phyloP scores from a whole-genome alignment of 2,888 invertebrate genomes.

The Gandaritis pyraliata region DNA sequence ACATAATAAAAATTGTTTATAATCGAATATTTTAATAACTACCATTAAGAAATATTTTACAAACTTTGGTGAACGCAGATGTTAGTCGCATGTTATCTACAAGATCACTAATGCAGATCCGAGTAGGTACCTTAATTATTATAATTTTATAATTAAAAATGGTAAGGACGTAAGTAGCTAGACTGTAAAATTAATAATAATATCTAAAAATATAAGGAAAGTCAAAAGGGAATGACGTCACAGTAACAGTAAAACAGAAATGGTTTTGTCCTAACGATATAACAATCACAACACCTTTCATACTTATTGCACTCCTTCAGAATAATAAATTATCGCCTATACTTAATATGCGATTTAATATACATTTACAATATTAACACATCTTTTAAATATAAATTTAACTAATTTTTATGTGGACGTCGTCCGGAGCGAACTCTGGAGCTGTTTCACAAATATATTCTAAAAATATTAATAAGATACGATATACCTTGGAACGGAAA shows the following conservation, averaged over 20 bases:
- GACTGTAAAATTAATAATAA: conserved; percentile 40
- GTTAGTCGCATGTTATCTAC: conserved; percentile 73
- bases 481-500: conserved; percentile 58
- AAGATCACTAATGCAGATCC: conserved; percentile 42
- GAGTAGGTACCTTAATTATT: conserved; percentile 41
- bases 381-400: conserved; percentile 81
- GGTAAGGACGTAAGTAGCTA: conserved; percentile 44
- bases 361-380: conserved; percentile 83
- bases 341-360: conserved; percentile 74
- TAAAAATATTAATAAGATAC: conserved; percentile 52
- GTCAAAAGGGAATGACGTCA: conserved; percentile 69
- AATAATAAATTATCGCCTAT: conserved; percentile 80
- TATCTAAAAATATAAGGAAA: conserved; percentile 45
- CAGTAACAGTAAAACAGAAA: conserved; percentile 72
- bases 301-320: conserved; percentile 83
- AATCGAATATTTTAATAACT: conserved; percentile 74
- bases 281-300: conserved; percentile 82
- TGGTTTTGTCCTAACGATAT: conserved; percentile 70
- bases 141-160: conserved; percentile 39
- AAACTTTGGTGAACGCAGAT: conserved; percentile 84
- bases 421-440: conserved; percentile 58
- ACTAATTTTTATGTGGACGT: conserved; percentile 74
- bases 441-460: conserved; percentile 56
- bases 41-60: conserved; percentile 82
- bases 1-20: conserved; percentile 81